Evolutionary conservation across 2,888 invertebrate genomes (phyloP).

Genomic region (Andrena minutula): DNA sequence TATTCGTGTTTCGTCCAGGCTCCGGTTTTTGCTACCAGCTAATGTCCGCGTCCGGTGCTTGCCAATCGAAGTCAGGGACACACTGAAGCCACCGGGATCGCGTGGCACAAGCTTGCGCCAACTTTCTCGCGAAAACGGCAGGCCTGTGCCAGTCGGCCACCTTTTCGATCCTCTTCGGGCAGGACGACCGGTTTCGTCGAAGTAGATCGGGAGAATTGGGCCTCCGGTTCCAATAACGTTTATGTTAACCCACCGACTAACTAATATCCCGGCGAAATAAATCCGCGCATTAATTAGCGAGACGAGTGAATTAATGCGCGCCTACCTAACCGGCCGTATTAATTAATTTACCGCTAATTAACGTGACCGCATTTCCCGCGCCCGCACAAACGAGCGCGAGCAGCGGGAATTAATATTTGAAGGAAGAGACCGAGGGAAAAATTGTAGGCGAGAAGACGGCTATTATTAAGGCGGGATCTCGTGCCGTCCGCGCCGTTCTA

Average conservation of each 20-base stretch:
- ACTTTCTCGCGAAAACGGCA: slow-evolving; percentile 26
- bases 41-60: slow-evolving; percentile 44
- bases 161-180: background rate
- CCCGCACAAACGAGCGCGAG: background rate
- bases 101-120: slow-evolving; percentile 11
- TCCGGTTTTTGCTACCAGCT: slow-evolving; percentile 1
- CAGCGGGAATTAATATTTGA: slow-evolving; percentile 28
- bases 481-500: background rate
- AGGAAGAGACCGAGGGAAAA: slow-evolving; percentile 13
- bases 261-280: slow-evolving; percentile 10
- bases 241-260: background rate
- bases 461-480: slow-evolving; percentile 42
- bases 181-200: background rate
- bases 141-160: background rate
- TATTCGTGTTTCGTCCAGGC: slow-evolving; percentile 42
- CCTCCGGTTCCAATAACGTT: background rate
- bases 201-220: too few relatives aligned
- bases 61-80: slow-evolving; percentile 56
- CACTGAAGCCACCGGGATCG: slow-evolving; percentile 15
- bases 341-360: slow-evolving; percentile 68
- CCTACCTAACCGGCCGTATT: slow-evolving; percentile 52
- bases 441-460: slow-evolving; percentile 12
- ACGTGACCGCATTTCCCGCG: slow-evolving; percentile 27
- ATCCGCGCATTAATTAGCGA: slow-evolving; percentile 55
- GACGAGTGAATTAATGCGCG: slow-evolving; percentile 45